phyloP scores from a whole-genome alignment of 2,797 vertebrate species.

The Acipenser ruthenus region DNA sequence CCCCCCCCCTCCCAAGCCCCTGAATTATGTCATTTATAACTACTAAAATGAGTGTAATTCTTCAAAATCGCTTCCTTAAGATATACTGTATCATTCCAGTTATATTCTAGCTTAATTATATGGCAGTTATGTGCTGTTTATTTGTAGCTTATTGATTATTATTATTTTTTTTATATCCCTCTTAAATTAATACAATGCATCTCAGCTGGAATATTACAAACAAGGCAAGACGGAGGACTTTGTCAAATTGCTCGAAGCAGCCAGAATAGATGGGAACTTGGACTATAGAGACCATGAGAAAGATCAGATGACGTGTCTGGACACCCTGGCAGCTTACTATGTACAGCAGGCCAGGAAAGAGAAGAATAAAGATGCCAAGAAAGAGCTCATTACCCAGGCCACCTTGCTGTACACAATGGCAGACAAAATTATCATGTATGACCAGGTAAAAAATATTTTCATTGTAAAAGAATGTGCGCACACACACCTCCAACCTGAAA shows the following conservation, averaged over 20 bases:
- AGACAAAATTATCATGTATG: constrained; percentile 99
- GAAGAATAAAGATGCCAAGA: constrained; percentile 98
- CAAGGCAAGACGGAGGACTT: constrained; percentile 98
- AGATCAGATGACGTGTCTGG: constrained; percentile 97
- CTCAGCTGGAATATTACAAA: constrained; percentile 96
- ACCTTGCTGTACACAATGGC: constrained; percentile 97
- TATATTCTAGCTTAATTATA: too few relatives aligned
- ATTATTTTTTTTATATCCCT: constrained; percentile 1
- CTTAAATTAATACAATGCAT: not conserved
- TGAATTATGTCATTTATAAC: too few relatives aligned
- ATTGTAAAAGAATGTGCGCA: not conserved
- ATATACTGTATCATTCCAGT: too few relatives aligned
- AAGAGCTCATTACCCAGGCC: constrained; percentile 96
- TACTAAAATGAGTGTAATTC: too few relatives aligned
- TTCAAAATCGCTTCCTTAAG: too few relatives aligned
- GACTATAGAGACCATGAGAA: constrained; percentile 98
- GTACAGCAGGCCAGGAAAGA: constrained; percentile 96
- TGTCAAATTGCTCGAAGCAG: constrained; percentile 93
- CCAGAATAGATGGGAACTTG: constrained; percentile 95
- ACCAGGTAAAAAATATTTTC: constrained; percentile 71
- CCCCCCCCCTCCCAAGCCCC: too few relatives aligned
- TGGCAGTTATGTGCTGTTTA: too few relatives aligned
- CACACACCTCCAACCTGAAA: not conserved
- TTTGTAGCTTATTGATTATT: too few relatives aligned
- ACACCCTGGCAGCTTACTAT: constrained; percentile 94